These are phyloP conservation scores for Melanostoma scalare DNA, from an alignment of 2,888 invertebrate species.

Conservation along the genomic window DNA sequence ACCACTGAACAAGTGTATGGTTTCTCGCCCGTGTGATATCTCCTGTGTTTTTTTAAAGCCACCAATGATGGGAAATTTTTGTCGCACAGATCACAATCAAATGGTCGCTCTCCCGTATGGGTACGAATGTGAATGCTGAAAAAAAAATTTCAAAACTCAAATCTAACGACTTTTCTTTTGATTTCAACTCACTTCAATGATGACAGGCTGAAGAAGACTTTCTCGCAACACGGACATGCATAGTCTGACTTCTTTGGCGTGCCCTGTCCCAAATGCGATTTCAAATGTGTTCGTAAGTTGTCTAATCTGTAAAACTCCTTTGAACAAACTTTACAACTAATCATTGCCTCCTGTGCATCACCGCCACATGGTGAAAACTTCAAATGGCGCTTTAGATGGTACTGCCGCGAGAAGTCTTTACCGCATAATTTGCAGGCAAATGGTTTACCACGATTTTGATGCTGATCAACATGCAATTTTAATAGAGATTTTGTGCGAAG, in stretches of 20 bases:
- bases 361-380: constrained; percentile 80
- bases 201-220: constrained; percentile 86
- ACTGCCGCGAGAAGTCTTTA: constrained; percentile 88
- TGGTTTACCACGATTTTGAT: constrained; percentile 84
- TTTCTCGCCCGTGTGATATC: constrained; percentile 85
- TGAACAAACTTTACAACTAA: constrained; percentile 81
- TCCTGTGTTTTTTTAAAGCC: constrained; percentile 89
- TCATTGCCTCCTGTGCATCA: constrained; percentile 76
- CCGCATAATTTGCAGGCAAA: constrained; percentile 87
- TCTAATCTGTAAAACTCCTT: constrained; percentile 84
- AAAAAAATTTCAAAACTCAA: constrained; percentile 18
- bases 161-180: constrained; percentile 1
- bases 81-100: constrained; percentile 88
- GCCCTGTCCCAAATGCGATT: constrained; percentile 86
- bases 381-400: constrained; percentile 85
- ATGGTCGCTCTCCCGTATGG: constrained; percentile 87
- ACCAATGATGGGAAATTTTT: constrained; percentile 87
- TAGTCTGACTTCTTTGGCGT: constrained; percentile 84
- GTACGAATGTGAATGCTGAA: constrained; percentile 85
- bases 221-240: constrained; percentile 86
- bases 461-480: constrained; percentile 86
- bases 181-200: constrained; percentile 82
- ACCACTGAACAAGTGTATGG: constrained; percentile 87
- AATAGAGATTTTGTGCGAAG: constrained; percentile 86
- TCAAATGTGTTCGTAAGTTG: constrained; percentile 87